A percentile compares a stretch with the other conserved stretches of the same genome.
These are phyloP conservation scores for Macroglossus sobrinus DNA, from an alignment of 2,113 vertebrate species.

Conservation along the genomic window DNA sequence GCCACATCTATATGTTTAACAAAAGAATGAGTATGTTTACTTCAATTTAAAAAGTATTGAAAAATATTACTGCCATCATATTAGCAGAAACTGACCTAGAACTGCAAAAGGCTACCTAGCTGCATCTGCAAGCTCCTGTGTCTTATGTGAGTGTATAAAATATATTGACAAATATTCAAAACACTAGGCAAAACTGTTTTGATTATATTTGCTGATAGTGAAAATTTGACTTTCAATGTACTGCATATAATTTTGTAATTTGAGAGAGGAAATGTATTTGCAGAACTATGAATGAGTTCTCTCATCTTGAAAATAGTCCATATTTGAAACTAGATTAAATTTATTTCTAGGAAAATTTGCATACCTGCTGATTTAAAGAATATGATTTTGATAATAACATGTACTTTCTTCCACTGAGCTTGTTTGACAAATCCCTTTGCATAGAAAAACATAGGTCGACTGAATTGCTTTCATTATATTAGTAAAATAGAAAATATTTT, in stretches of 20 bases:
- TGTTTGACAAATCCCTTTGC: not conserved
- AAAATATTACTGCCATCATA: not conserved
- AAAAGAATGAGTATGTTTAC: not conserved
- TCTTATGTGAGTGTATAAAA: not conserved
- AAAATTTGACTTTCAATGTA: slow-evolving; percentile 18
- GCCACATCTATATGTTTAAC: not conserved
- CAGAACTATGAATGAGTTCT: slow-evolving; percentile 18
- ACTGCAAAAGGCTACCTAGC: not conserved
- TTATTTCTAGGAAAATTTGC: slow-evolving; percentile 25
- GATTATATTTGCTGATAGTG: slow-evolving; percentile 43
- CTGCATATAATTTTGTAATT: slow-evolving; percentile 31
- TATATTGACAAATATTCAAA: slow-evolving; percentile 32
- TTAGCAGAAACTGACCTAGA: not conserved
- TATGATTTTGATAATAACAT: not conserved
- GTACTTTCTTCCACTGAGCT: not conserved
- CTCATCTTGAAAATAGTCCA: slow-evolving; percentile 29
- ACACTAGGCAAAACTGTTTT: not conserved
- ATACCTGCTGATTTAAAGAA: slow-evolving; percentile 1
- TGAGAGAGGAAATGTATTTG: slow-evolving; percentile 2
- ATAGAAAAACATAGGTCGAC: not conserved
- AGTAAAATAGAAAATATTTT: slow-evolving; percentile 34
- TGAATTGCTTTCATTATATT: not conserved
- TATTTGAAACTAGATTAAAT: slow-evolving; percentile 32
- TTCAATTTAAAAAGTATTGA: not conserved
- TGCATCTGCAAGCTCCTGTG: not conserved